A percentile compares a stretch with the other conserved stretches of the same genome.
Conservation (phyloP, 2,113 vertebrate genomes). For the Melospiza georgiana region DNA sequence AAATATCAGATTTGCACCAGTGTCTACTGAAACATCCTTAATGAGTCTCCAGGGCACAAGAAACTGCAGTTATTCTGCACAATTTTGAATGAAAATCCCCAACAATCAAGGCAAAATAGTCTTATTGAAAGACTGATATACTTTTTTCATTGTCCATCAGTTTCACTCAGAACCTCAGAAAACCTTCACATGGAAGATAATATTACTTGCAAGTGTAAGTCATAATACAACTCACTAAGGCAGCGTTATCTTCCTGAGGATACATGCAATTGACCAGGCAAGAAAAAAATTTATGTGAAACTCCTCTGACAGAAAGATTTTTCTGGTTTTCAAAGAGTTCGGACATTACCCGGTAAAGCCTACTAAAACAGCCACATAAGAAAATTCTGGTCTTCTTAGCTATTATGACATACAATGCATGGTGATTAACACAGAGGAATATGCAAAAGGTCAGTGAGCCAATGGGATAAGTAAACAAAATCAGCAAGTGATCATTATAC, state of each 20-base stretch:
- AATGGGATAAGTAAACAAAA: neutral
- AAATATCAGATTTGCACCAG: neutral
- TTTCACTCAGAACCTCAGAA: neutral
- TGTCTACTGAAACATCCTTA: neutral
- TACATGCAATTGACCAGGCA: neutral
- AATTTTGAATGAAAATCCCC: neutral
- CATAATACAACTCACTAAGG: neutral
- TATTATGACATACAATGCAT: conserved; percentile 31
- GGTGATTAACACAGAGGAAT: conserved; percentile 40
- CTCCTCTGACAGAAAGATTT: neutral
- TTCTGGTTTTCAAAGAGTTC: neutral
- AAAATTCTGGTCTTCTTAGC: neutral
- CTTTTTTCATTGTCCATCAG: neutral
- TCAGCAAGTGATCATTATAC: conserved; percentile 48
- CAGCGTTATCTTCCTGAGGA: neutral
- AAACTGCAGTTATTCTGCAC: neutral
- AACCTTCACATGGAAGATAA: neutral
- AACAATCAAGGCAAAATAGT: neutral
- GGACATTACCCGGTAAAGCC: neutral
- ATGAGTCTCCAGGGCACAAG: neutral
- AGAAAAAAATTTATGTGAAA: neutral
- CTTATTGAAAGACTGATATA: neutral
- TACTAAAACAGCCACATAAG: neutral
- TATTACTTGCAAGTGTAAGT: neutral
- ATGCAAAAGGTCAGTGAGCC: conserved; percentile 4